These are phyloP conservation scores for Microtus richardsoni DNA, from an alignment of 2,113 vertebrate genomes.

Conservation along the genomic window DNA sequence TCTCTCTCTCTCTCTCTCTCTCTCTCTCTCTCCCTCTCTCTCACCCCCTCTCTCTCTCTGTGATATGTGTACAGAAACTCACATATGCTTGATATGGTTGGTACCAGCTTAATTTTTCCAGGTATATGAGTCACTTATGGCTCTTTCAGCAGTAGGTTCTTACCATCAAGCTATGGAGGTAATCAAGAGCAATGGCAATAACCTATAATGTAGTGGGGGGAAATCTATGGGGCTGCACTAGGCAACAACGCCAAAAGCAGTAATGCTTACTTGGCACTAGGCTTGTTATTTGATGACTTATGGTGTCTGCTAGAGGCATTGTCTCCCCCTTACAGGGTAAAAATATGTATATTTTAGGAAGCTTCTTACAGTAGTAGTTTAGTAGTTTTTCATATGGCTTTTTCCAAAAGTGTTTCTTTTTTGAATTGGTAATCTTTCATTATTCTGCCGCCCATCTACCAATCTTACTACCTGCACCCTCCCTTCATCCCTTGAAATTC, in stretches of 20 bases:
- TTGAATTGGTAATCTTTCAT: neutral
- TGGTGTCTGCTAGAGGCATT: neutral
- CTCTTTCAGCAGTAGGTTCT: neutral
- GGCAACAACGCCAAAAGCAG: no score
- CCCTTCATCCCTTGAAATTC: neutral
- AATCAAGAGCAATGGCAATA: no score
- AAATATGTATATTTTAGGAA: neutral
- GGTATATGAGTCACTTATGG: neutral
- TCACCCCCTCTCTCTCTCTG: accelerated
- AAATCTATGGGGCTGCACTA: no score
- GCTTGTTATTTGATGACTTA: neutral
- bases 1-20: no score
- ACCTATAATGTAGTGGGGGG: no score
- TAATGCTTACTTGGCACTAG: no score
- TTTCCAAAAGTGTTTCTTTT: neutral
- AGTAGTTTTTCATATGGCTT: neutral
- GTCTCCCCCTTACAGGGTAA: neutral
- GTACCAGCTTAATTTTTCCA: neutral
- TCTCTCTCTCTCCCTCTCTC: no score
- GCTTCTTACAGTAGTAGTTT: neutral
- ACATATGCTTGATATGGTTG: neutral
- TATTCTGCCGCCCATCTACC: neutral
- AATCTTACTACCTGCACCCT: neutral
- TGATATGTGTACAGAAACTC: neutral
- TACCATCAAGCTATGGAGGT: no score